Evolutionary conservation across 2,888 invertebrate species (phyloP), one percentile per base, ranked within the genome.

Genomic region (Hyppa rectilinea): DNA sequence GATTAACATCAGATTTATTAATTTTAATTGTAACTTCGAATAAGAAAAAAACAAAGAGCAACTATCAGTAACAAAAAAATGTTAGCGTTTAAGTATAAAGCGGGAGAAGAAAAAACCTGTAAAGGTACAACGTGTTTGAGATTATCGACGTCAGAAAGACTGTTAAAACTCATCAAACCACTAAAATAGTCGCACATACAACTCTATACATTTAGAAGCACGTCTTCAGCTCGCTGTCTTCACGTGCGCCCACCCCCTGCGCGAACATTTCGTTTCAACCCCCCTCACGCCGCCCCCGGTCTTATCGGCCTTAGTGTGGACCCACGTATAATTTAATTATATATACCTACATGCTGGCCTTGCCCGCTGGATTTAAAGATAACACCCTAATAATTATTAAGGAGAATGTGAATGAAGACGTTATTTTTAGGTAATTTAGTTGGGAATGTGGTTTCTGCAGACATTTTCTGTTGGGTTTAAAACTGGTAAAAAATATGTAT

Each of bases 141-240:
- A 52, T 20, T 52, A 29, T 29, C 10, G 20, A 52, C 34, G 10
- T 60, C 9, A 17, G n/a, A 12, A n/a, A 12, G 10, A 4, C 34
- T 61, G 5, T 14, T 0, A 20, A 5, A 36, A 31, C 12, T 10
- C 5, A 34, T 17, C 7, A 36, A 36, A 36, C 26, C n/a, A 7
- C 4, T 10, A 9, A 36, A 50, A 20, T 0, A 34, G n/a, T 45
- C 72, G 84, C 81, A 74, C 55, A 75, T 87, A 40, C 91, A 89
- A 34, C 94, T 93, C 92, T 85, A 75, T 87, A 84, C 36, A 82
- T 29, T 83, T 91, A 67, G 64, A 34, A 75, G 74, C 90, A 92
- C 91, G 94, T 95, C 95, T 95, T 95, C 94, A 89, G 85, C 81
- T 84, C 89, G 91, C 89, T 94, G 94, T 95, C 95, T 95, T 95